Evolutionary conservation across 2,888 invertebrate species (phyloP), one percentile per base, ranked within the genome.

Genomic region (Polylopha cassiicola): DNA sequence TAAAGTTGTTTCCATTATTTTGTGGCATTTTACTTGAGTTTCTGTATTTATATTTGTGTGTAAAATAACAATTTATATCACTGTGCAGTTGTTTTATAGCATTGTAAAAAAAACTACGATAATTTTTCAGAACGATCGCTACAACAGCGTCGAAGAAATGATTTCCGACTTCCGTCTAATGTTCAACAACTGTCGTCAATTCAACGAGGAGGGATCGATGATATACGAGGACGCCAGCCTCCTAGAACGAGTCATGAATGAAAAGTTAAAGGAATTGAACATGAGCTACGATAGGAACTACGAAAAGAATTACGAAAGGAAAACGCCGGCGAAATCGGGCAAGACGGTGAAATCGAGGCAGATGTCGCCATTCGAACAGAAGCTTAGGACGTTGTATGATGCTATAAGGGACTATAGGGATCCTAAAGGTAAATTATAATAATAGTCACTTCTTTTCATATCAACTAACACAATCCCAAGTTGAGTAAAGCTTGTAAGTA

Each of bases 111-210:
- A 11, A 11, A 16, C 20, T 4, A 9, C 14, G 7, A 37, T 46
- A 39, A 16, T 43, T 39, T 51, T 45, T n/a, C 58, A 81, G 81
- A 90, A 89, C 33, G 92, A 92, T 51, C 90, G 92, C 49, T 98
- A 98, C 80, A 90, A 89, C 23, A 90, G 88, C 29, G 82, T 98
- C 17, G 95, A 95, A 39, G 97, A 97, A 56, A 88, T 98, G 51
- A 90, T 95, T 0, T 88, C 91, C 0, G 98, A 98, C 69, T 92
- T 92, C 59, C 88, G 93, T 50, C 85, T 97, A n/a, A 98, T 99
- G 98, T 99, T 99, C 76, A 90, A 92, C 41, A 99, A 99, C 79
- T 99, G 99, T 62, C 93, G 97, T 0, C 94, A 95, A 53, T 99
- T 96, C 75, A 99, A 99, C 70, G 98, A 99, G 74, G 84, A 98